These are phyloP conservation scores for Thalassoma bifasciatum DNA, from an alignment of 2,113 vertebrate genomes.

Conservation along the genomic window DNA sequence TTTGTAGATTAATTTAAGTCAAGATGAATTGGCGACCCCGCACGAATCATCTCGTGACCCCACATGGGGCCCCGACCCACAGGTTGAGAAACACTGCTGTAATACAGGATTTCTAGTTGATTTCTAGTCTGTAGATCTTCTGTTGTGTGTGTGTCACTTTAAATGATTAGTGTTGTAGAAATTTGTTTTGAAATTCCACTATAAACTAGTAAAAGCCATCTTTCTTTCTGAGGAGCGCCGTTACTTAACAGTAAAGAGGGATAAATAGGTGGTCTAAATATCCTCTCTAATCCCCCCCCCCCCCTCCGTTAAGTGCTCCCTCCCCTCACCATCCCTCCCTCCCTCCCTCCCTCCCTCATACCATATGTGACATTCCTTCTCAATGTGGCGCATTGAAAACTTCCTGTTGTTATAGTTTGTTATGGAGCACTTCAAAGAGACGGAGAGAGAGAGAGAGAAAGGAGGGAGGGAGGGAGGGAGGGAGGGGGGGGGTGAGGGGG, in stretches of 20 bases:
- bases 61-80: too few relatives aligned
- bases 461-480: background rate
- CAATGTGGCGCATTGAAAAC: conserved; percentile 76
- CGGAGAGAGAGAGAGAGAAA: background rate
- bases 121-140: too few relatives aligned
- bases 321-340: background rate
- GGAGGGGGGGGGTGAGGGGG: conserved; percentile 1
- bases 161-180: too few relatives aligned
- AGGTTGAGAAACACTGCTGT: too few relatives aligned
- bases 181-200: too few relatives aligned
- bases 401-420: conserved; percentile 80
- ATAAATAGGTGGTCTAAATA: background rate
- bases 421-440: conserved; percentile 74
- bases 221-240: too few relatives aligned
- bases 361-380: conserved; percentile 75
- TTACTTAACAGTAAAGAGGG: background rate
- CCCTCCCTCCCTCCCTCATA: conserved; percentile 5
- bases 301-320: background rate
- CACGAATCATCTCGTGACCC: too few relatives aligned
- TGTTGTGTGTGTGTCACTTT: too few relatives aligned
- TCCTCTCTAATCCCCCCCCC: background rate
- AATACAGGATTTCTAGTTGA: too few relatives aligned
- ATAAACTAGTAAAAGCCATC: too few relatives aligned
- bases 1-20: too few relatives aligned
- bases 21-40: too few relatives aligned